Base-by-base conservation (phyloP, 2,113 vertebrate genomes). In the Trematocara stigmaticum region DNA sequence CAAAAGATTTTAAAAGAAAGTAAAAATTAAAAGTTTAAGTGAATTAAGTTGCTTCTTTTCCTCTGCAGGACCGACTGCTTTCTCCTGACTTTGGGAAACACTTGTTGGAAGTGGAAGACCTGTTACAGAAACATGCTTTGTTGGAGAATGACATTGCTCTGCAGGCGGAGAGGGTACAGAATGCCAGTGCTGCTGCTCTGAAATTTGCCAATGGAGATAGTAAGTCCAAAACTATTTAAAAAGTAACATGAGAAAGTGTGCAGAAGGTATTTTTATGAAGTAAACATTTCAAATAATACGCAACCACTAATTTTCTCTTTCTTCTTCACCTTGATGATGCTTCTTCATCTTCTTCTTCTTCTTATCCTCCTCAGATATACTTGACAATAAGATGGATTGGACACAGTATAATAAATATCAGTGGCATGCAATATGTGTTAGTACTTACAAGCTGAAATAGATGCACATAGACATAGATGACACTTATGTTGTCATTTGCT, bases 11-110 rank as follows among this genome's bases (percentile, higher is more conserved):
- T 20, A 3, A 15, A 34, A 4, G 13, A 29, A 10, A 18, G 6
- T 23, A 13, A 12, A 10, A 5, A 5, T 9, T 11, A 5, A 26
- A n/a, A 26, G 10, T 6, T 6, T n/a, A 4, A 45, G 5, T 29
- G 84, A 10, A 87, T 15, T 82, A 18, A 31, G 20, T 0, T 9
- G 16, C 76, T 20, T 16, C 2, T 40, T 29, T 5, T 11, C 57
- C 1, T 85, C 64, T 56, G 79, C 87, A 99, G 98, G 96, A 93
- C 55, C 97, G 96, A 3, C 95, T 99, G 79, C 81, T 96, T 45
- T 99, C 98, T 4, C 96, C 96, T 0, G 98, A 99, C 92, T 96
- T 97, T 12, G 99, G 99, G 69, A 99, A 99, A 93, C 98, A 99
- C 93, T 94, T 99, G 92, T 64, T 98, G 93, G 98, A 99, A 84